Base-by-base conservation (phyloP, 1,140 invertebrate species). In the Anastatus disparis region DNA sequence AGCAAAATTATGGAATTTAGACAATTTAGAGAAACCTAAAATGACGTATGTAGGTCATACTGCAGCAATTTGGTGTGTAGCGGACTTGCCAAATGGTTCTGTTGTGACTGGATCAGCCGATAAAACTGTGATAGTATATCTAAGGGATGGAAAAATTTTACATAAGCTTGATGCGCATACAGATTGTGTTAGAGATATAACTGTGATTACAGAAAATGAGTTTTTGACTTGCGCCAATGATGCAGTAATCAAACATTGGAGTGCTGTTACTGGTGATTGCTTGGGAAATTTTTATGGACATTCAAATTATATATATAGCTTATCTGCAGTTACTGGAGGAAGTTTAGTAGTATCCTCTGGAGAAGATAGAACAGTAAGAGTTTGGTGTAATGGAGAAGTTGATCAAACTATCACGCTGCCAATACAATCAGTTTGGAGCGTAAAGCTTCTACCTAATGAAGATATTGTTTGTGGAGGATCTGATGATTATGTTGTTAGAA, bases 141-240 rank as follows among this genome's bases (percentile, higher is more conserved):
- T 89, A 63, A 86, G 85, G 20, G 83, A 88, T 77, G 90, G 89
- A 12, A 80, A 82, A 35, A 71, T 87, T 56, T 79, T 89, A 24
- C 87, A 85, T 3, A 83, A 79, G 61, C 73, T 89, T 62, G 77
- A 87, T 88, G 96, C 93, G 9, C 97, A 99, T 80, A 93, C 90
- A 35, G 97, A 99, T 80, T 97, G 95, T 87, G 95, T 99, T 0
- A 86, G 97, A 80, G 92, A 89, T 46, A 77, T 98, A 44, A 87
- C 90, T 2, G 87, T 91, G 1, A 80, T 96, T 3, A 89, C 88
- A 58, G 85, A 89, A 24, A 86, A 90, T 27, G 89, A 92, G 52
- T 94, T 98, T 81, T 79, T 97, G 15, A 97, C 95, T 35, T 95
- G 94, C 79, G 90, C 94, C 22, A 99, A 99, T 85, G 97, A 99